phyloP scores from a whole-genome alignment of 2,888 invertebrate genomes.

The Mactromeris polynyma region DNA sequence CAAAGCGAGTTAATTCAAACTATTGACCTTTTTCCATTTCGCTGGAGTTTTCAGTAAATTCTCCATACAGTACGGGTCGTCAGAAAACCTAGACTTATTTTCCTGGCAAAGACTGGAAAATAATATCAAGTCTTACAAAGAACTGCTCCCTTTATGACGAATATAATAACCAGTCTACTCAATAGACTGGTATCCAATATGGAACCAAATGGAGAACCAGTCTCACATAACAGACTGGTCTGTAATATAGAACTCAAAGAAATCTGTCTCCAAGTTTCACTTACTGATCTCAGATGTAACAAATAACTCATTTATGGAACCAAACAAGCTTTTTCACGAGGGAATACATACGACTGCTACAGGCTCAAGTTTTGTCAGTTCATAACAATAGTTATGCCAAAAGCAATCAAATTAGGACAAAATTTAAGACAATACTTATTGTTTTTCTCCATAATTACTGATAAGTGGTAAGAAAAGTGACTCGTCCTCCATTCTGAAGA shows the following conservation, averaged over 20 bases:
- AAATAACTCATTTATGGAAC: constrained; percentile 31
- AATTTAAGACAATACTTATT: neutral
- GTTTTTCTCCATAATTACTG: neutral
- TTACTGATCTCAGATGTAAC: neutral
- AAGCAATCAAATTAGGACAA: constrained; percentile 11
- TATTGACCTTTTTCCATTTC: neutral
- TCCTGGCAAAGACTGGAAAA: neutral
- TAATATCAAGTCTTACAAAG: neutral
- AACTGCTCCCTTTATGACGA: constrained; percentile 18
- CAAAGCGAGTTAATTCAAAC: neutral
- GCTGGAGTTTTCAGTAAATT: neutral
- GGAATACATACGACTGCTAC: constrained; percentile 22
- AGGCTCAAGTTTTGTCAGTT: constrained; percentile 10
- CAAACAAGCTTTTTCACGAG: neutral
- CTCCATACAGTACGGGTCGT: neutral
- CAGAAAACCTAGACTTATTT: neutral
- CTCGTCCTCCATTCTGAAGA: neutral
- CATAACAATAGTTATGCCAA: neutral
- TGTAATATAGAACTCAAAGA: neutral
- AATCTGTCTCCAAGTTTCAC: constrained; percentile 23
- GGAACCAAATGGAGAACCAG: neutral
- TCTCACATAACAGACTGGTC: neutral
- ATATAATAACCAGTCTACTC: constrained; percentile 18
- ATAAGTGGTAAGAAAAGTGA: neutral
- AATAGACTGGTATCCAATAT: neutral